Base-by-base conservation (phyloP, 2,888 invertebrate genomes). In the Tipula confusa region DNA sequence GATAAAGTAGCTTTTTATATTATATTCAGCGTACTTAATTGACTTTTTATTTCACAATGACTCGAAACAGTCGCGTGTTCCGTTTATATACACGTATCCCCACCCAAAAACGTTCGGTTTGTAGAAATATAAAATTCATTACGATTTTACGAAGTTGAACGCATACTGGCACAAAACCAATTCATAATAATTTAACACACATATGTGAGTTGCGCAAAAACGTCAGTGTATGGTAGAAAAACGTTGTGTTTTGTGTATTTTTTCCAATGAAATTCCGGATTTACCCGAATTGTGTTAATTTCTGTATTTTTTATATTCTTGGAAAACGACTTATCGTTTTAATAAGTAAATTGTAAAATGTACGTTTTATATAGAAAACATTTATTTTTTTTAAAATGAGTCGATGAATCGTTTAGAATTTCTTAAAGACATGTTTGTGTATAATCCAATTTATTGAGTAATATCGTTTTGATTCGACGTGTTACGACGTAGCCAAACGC, bases 1-100 rank as follows among this genome's bases (percentile, higher is more conserved):
- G 11, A 13, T 28, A 28, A 28, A 28, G 11, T 31, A 33, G n/a
- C n/a, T n/a, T 31, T 33, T 18, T 81, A 81, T 33, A 36, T 36
- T 15, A 13, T 18, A 38, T 36, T 36, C 5, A 31, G 36, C 13
- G 18, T 38, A 11, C 36, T 38, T n/a, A n/a, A n/a, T n/a, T n/a
- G n/a, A 28, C 2, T 9, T 82, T 82, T 33, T 18, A 82, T 82
- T 82, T 82, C 82, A 82, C 82, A 82, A 82, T 82, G 82, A 82
- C 4, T 82, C 36, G 82, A 6, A 36, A 36, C 24, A 24, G 18
- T 1, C 24, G 15, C 38, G 36, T 11, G 36, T 28, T 5, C 0
- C 28, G 5, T 38, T 38, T 82, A 36, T 82, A 82, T 82, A 82
- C 33, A 18, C 6, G 28, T 82, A 36, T 36, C 36, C 82, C 81